These are phyloP conservation scores for Mobula hypostoma DNA, from an alignment of 2,113 vertebrate genomes.

Conservation along the genomic window DNA sequence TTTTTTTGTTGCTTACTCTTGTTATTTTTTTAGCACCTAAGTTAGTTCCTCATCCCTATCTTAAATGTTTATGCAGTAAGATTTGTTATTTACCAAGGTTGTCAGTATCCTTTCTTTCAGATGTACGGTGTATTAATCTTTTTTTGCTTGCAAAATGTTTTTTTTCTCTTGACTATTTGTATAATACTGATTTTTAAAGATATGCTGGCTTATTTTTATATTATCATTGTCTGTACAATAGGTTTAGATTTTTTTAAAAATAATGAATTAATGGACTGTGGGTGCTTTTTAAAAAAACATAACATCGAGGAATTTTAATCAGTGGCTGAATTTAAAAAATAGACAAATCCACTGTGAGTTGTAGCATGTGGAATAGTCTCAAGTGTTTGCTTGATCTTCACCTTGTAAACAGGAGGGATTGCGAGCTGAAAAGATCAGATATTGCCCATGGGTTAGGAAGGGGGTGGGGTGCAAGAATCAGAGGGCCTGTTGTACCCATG, in stretches of 20 bases:
- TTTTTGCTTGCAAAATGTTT: background rate
- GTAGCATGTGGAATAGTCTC: background rate
- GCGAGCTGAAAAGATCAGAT: background rate
- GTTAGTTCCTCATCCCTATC: background rate
- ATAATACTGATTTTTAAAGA: background rate
- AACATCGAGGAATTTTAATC: constrained; percentile 4
- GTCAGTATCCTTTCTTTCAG: background rate
- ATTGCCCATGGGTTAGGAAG: background rate
- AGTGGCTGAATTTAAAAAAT: background rate
- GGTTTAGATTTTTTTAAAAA: background rate
- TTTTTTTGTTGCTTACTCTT: background rate
- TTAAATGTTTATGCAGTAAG: constrained; percentile 6
- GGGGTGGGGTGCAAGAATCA: background rate
- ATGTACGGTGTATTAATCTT: background rate
- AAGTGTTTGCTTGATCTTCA: background rate
- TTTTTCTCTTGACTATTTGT: background rate
- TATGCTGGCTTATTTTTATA: too few species aligned
- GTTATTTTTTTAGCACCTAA: background rate
- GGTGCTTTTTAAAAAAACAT: background rate
- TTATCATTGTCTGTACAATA: background rate
- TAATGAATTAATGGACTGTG: background rate
- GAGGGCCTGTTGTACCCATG: background rate
- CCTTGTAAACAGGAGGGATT: background rate
- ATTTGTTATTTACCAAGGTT: too few species aligned
- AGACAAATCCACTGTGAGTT: background rate